Evolutionary conservation across 2,888 invertebrate genomes (phyloP).

Genomic region (Fragum sueziense): DNA sequence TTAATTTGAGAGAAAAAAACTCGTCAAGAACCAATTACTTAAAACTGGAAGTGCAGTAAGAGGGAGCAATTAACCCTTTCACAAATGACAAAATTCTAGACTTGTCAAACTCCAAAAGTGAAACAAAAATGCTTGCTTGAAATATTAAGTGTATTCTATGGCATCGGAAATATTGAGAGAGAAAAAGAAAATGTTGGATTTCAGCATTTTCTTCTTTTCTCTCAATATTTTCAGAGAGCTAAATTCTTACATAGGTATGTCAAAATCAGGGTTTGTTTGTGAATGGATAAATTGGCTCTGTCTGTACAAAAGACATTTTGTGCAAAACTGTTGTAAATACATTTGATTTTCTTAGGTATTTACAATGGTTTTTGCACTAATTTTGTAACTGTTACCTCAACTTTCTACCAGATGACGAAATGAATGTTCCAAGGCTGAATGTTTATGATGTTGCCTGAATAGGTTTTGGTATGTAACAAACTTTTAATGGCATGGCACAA

Average conservation of each 20-base stretch:
- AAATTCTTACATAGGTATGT: not conserved
- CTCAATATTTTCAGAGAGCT: not conserved
- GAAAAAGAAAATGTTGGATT: not conserved
- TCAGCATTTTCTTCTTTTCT: not conserved
- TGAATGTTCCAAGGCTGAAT: too few species aligned
- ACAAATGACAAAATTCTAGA: not conserved
- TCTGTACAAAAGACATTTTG: not conserved
- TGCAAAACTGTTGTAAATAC: not conserved
- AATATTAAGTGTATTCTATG: too few species aligned
- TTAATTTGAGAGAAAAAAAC: slow-evolving; percentile 54
- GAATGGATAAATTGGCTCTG: too few species aligned
- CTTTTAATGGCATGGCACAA: too few species aligned
- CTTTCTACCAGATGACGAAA: too few species aligned
- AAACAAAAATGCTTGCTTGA: not conserved
- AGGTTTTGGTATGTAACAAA: too few species aligned
- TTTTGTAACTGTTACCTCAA: too few species aligned
- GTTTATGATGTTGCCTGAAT: too few species aligned
- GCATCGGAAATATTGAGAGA: not conserved
- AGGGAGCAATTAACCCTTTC: slow-evolving; percentile 17
- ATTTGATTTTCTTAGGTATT: too few species aligned
- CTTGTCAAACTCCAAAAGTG: not conserved
- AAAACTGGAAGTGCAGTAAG: slow-evolving; percentile 35
- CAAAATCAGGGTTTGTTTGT: not conserved
- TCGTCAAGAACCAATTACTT: slow-evolving; percentile 40
- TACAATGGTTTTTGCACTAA: too few species aligned